These are phyloP conservation scores for Platycheirus albimanus DNA, from an alignment of 2,888 invertebrate genomes.

Conservation along the genomic window DNA sequence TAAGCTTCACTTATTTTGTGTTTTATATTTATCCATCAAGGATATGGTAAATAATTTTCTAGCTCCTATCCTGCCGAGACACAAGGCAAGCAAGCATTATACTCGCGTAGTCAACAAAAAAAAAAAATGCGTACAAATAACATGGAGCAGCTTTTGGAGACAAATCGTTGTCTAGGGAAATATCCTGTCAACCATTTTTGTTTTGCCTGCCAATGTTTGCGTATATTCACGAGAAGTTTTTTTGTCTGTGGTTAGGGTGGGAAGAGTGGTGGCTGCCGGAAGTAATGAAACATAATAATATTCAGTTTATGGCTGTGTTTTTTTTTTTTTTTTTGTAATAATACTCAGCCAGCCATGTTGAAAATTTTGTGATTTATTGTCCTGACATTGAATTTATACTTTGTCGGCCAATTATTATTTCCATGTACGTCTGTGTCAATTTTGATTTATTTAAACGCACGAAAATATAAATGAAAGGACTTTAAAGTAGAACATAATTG, in stretches of 20 bases:
- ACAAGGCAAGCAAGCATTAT: neutral
- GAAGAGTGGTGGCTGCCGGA: conserved; percentile 1
- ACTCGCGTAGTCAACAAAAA: neutral
- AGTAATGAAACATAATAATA: conserved; percentile 53
- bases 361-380: conserved; percentile 63
- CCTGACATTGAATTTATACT: conserved; percentile 39
- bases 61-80: conserved; percentile 59
- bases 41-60: conserved; percentile 64
- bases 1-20: conserved; percentile 54
- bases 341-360: conserved; percentile 43
- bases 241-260: neutral
- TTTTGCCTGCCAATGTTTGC: conserved; percentile 36
- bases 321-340: conserved; percentile 34
- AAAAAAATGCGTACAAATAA: conserved; percentile 11
- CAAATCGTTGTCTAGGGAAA: conserved; percentile 64
- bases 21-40: conserved; percentile 63
- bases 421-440: conserved; percentile 21
- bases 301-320: conserved; percentile 33
- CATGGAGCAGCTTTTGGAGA: conserved; percentile 28
- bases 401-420: conserved; percentile 42
- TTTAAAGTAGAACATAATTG: too few relatives aligned
- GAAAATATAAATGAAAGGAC: neutral
- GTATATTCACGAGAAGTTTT: conserved; percentile 32
- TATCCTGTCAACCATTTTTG: conserved; percentile 60
- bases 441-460: neutral